phyloP scores from a whole-genome alignment of 2,888 invertebrate genomes.

The Halocaridina rubra region DNA sequence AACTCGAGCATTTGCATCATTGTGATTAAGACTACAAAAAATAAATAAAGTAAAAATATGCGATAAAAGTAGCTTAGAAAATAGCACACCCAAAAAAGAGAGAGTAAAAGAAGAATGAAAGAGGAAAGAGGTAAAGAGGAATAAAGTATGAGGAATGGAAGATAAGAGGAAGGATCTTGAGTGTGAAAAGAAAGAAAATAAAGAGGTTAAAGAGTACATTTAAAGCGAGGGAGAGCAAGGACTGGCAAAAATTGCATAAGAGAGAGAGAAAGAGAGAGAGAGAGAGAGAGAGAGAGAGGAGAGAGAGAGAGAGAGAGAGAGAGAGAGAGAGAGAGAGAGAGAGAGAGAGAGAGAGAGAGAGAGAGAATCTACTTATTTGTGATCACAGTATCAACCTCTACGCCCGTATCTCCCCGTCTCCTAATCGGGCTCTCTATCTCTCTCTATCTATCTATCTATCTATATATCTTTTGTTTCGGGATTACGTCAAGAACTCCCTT shows the following conservation, averaged over 20 bases:
- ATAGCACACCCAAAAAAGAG: background rate
- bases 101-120: background rate
- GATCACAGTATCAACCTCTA: background rate
- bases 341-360: slow-evolving; percentile 1
- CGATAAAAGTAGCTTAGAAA: background rate
- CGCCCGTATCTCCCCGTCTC: background rate
- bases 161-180: no score
- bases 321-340: background rate
- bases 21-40: no score
- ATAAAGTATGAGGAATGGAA: no score
- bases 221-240: background rate
- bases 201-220: no score
- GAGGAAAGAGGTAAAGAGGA: background rate
- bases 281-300: background rate
- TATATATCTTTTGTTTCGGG: no score
- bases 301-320: background rate
- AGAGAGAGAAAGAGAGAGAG: background rate
- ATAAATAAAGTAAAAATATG: no score
- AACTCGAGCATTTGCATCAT: no score
- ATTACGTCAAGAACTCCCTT: no score
- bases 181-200: no score
- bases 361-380: background rate
- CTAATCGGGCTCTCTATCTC: background rate
- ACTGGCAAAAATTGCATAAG: background rate
- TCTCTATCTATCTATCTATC: no score